Conservation (phyloP, 2,888 invertebrate species). For the Plebejus melissa region DNA sequence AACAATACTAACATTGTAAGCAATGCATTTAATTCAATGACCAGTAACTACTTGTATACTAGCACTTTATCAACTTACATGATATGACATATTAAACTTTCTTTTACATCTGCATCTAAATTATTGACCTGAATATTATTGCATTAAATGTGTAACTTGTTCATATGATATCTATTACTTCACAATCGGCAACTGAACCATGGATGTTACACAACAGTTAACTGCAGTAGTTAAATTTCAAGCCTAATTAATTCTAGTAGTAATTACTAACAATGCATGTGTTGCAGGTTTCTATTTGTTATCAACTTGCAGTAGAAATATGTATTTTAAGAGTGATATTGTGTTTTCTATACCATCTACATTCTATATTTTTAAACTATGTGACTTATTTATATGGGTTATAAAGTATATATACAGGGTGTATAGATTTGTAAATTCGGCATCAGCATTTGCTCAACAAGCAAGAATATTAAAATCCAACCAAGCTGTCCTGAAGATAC, state of each 20-base stretch:
- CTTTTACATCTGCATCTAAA: background rate
- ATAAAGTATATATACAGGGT: too few species aligned
- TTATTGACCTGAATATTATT: constrained; percentile 3
- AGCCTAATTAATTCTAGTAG: constrained; percentile 19
- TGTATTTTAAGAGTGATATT: background rate
- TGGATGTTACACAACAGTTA: constrained; percentile 3
- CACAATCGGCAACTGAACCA: background rate
- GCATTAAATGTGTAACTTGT: background rate
- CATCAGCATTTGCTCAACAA: background rate
- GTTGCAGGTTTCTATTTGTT: background rate
- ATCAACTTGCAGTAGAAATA: background rate
- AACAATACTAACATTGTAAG: too few species aligned
- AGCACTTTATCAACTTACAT: too few species aligned
- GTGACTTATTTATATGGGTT: background rate
- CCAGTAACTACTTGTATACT: too few species aligned
- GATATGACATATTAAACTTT: too few species aligned
- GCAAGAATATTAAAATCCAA: background rate
- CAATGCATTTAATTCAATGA: too few species aligned
- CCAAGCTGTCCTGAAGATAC: too few species aligned
- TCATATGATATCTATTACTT: constrained; percentile 15
- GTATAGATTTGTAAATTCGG: background rate
- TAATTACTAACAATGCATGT: background rate
- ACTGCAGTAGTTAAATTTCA: constrained; percentile 11
- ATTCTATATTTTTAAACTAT: background rate
- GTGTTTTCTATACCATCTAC: too few species aligned